phyloP scores from a whole-genome alignment of 2,797 vertebrate genomes.

The Darevskia mixta region DNA sequence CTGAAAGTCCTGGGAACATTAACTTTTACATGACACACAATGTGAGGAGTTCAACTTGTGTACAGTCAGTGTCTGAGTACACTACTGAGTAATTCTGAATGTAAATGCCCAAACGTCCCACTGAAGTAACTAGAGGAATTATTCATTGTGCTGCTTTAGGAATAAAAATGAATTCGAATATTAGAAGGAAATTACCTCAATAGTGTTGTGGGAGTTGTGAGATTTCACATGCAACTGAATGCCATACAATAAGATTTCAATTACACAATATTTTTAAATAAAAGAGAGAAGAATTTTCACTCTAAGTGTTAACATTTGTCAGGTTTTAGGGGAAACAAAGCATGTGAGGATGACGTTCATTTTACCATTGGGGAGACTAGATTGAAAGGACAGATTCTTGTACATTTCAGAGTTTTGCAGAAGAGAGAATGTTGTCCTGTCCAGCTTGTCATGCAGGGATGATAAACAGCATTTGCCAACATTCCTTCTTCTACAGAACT shows the following conservation, averaged over 20 bases:
- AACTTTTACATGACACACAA: constrained; percentile 21
- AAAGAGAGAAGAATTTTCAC: not conserved
- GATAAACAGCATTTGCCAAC: not conserved
- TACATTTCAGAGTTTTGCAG: not conserved
- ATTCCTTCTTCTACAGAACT: not conserved
- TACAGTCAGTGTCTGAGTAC: not conserved
- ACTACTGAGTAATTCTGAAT: constrained; percentile 9
- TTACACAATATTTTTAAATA: not conserved
- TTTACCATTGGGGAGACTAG: not conserved
- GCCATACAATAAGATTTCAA: not conserved
- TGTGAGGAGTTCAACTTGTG: not conserved
- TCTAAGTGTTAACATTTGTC: not conserved
- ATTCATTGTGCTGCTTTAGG: constrained; percentile 10
- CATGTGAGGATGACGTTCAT: no score
- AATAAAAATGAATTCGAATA: not conserved
- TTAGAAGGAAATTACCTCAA: not conserved
- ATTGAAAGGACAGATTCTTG: not conserved
- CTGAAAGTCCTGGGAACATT: constrained; percentile 17
- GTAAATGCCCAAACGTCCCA: not conserved
- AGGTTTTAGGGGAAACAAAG: not conserved
- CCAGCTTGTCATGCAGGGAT: not conserved
- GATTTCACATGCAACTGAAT: not conserved
- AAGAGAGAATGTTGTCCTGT: not conserved
- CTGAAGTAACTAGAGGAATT: constrained; percentile 7
- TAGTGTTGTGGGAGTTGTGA: not conserved